Conservation (phyloP, 1,140 invertebrate species). For the Akabosia matsudoensis region DNA sequence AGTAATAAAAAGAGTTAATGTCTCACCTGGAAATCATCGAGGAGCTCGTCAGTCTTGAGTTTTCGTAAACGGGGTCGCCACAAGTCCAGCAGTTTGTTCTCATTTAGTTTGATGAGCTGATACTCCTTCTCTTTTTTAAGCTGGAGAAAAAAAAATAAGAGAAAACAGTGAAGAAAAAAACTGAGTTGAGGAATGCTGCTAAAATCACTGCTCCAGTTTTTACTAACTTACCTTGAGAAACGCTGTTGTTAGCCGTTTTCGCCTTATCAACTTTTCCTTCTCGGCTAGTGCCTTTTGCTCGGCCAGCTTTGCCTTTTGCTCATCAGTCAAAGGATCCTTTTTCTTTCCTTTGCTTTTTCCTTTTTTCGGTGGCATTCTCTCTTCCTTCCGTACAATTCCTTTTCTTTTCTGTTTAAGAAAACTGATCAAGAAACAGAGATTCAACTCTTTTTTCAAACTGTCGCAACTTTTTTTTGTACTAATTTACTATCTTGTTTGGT, state of each 20-base stretch:
- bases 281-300: constrained; percentile 45
- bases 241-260: constrained; percentile 36
- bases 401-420: too few species aligned
- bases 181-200: constrained; percentile 1
- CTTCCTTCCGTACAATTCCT: too few species aligned
- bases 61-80: constrained; percentile 45
- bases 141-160: constrained; percentile 22
- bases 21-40: constrained; percentile 42
- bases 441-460: too few species aligned
- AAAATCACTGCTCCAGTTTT: neutral
- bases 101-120: constrained; percentile 42
- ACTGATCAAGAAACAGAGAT: too few species aligned
- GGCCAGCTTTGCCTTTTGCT: constrained; percentile 42
- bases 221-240: constrained; percentile 39
- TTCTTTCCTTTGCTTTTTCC: constrained; percentile 38
- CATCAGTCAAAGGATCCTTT: constrained; percentile 39
- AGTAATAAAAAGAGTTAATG: neutral
- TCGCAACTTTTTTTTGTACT: too few species aligned
- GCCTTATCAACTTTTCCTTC: constrained; percentile 35
- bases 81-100: constrained; percentile 43
- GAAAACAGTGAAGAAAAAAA: neutral
- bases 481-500: too few species aligned
- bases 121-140: constrained; percentile 46
- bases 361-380: constrained; percentile 23
- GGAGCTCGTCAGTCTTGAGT: constrained; percentile 41